These are phyloP conservation scores for Smittia aterrima DNA, from an alignment of 2,888 invertebrate genomes.

Conservation along the genomic window DNA sequence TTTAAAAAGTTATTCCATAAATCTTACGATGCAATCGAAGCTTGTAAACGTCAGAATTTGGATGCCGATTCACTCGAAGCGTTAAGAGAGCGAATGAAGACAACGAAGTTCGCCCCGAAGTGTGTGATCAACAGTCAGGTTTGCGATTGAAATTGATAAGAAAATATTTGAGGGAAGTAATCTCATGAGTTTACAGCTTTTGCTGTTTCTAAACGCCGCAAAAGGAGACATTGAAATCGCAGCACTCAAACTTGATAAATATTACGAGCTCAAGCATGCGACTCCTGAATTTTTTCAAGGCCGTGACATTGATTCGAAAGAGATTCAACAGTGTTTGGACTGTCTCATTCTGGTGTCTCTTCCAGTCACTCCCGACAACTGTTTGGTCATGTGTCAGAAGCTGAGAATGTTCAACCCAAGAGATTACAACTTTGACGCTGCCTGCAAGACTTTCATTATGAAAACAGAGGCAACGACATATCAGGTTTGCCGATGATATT, in stretches of 20 bases:
- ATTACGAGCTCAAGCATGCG: slow-evolving; percentile 53
- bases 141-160: not conserved
- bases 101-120: not conserved
- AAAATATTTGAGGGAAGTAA: not conserved
- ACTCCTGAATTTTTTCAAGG: slow-evolving; percentile 56
- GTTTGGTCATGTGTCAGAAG: not conserved
- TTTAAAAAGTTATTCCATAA: too few relatives aligned
- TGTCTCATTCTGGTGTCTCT: slow-evolving; percentile 50
- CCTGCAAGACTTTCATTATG: slow-evolving; percentile 24
- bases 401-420: not conserved
- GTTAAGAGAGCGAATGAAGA: not conserved
- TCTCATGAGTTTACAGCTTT: slow-evolving; percentile 49
- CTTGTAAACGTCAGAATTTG: not conserved
- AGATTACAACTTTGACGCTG: slow-evolving; percentile 5
- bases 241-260: slow-evolving; percentile 55
- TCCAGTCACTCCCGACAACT: slow-evolving; percentile 24
- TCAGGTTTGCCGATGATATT: too few relatives aligned
- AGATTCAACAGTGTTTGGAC: slow-evolving; percentile 51
- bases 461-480: not conserved
- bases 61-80: not conserved
- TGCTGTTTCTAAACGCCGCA: slow-evolving; percentile 57
- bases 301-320: slow-evolving; percentile 51
- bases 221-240: slow-evolving; percentile 54
- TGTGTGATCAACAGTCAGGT: not conserved
- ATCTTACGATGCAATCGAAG: not conserved